phyloP scores from a whole-genome alignment of 2,113 vertebrate genomes.

The Polypterus bichir region DNA sequence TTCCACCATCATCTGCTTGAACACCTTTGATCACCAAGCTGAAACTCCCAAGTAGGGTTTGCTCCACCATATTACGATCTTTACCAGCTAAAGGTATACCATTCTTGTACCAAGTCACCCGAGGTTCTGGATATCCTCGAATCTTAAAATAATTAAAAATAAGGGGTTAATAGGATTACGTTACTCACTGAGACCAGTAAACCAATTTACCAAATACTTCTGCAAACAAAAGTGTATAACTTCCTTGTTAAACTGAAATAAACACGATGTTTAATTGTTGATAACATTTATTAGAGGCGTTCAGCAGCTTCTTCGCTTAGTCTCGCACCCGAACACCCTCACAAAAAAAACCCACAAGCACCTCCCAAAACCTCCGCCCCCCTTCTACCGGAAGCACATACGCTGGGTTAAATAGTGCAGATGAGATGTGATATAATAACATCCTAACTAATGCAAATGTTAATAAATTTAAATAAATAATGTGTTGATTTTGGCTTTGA shows the following conservation, averaged over 20 bases:
- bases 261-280: too few species aligned
- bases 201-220: background rate
- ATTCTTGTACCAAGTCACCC: constrained; percentile 72
- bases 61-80: constrained; percentile 43
- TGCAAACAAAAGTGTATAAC: background rate
- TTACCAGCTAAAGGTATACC: constrained; percentile 54
- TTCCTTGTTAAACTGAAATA: too few species aligned
- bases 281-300: too few species aligned
- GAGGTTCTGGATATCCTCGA: constrained; percentile 70
- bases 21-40: constrained; percentile 61
- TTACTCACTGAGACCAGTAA: background rate
- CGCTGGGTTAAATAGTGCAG: background rate
- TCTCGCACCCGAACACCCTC: too few species aligned
- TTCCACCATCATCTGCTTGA: constrained; percentile 55
- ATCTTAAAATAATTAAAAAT: constrained; percentile 49
- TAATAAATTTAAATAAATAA: background rate
- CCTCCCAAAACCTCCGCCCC: too few species aligned
- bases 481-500: background rate
- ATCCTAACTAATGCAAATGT: background rate
- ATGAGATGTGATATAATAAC: too few species aligned
- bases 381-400: too few species aligned
- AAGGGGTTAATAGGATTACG: background rate
- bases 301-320: too few species aligned
- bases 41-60: constrained; percentile 61
- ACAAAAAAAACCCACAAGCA: too few species aligned